Evolutionary conservation across 1,140 invertebrate species (phyloP).

Genomic region (Platorchestia sp.): DNA sequence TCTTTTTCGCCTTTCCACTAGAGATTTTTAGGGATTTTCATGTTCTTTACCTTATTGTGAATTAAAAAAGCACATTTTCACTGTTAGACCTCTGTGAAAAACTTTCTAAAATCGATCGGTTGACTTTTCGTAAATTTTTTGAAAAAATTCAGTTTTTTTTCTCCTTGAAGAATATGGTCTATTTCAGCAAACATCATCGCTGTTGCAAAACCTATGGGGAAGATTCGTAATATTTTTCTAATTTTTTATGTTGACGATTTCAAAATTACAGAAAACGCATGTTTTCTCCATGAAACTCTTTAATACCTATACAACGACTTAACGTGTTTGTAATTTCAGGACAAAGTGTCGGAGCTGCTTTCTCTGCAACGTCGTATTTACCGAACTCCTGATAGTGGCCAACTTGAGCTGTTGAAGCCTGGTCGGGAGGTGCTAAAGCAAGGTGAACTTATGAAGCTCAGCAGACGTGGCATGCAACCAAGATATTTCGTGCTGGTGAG

Average conservation of each 20-base stretch:
- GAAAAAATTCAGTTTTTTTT: too few species aligned
- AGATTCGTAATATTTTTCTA: too few species aligned
- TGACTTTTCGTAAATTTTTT: too few species aligned
- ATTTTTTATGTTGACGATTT: neutral
- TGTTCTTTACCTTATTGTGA: too few species aligned
- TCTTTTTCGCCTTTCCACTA: too few species aligned
- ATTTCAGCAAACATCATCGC: too few species aligned
- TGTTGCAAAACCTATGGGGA: too few species aligned
- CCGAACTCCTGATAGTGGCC: neutral
- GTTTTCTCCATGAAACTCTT: neutral
- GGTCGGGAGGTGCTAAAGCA: conserved; percentile 79
- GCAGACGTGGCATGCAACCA: conserved; percentile 78
- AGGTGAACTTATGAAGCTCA: conserved; percentile 80
- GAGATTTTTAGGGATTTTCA: too few species aligned
- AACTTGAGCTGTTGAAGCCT: conserved; percentile 76
- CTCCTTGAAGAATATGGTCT: too few species aligned
- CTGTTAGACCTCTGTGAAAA: too few species aligned
- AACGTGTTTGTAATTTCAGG: neutral
- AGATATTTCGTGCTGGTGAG: conserved; percentile 78
- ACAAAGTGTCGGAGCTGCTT: conserved; percentile 44
- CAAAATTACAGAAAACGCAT: neutral
- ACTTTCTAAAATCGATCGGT: too few species aligned
- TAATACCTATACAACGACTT: neutral
- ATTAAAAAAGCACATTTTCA: too few species aligned
- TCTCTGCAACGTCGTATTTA: conserved; percentile 19